Base-by-base conservation (phyloP, 2,888 invertebrate genomes). In the Melanostoma mellinum region DNA sequence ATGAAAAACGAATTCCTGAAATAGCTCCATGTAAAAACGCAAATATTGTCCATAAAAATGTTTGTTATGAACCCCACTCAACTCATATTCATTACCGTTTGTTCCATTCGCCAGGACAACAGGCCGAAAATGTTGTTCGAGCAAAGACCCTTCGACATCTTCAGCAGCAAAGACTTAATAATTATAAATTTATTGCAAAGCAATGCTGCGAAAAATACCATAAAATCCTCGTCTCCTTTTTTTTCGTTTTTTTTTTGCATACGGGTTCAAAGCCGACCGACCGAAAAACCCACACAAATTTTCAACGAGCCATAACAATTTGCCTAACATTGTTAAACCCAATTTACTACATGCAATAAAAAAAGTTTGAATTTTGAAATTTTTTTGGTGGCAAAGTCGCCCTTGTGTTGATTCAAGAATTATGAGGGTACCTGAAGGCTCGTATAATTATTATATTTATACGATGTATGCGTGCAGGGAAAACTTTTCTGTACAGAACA, bases 341-440 rank as follows among this genome's bases (percentile, higher is more conserved):
- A 60, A 60, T 60, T 60, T 60, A 60, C 42, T 32, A 60, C 60
- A 60, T 44, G 60, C 60, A 44, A 60, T 60, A 60, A 60, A 60
- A 60, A 60, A 60, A 42, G 10, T 58, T 58, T 0, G 5, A 40
- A 40, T 40, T 56, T 30, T 55, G 5, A 38, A 40, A 56, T 56
- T 32, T 58, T n/a, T 44, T 32, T 33, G 6, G 44, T 44, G 33
- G 10, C 33, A 53, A 33, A 42, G n/a, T 60, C 42, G 20, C 20
- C 44, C 44, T 44, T 44, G 44, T 60, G 42, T 60, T 60, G 60
- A 60, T 60, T 60, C 44, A 60, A 60, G 42, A 58, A 53, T 53
- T 35, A 44, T 58, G n/a, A 60, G 32, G 44, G 44, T 10, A 44
- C 60, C 60, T 33, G 42, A 60, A 44, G 60, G 44, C 44, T 10